phyloP scores from a whole-genome alignment of 2,888 invertebrate species.

The Celastrina argiolus region DNA sequence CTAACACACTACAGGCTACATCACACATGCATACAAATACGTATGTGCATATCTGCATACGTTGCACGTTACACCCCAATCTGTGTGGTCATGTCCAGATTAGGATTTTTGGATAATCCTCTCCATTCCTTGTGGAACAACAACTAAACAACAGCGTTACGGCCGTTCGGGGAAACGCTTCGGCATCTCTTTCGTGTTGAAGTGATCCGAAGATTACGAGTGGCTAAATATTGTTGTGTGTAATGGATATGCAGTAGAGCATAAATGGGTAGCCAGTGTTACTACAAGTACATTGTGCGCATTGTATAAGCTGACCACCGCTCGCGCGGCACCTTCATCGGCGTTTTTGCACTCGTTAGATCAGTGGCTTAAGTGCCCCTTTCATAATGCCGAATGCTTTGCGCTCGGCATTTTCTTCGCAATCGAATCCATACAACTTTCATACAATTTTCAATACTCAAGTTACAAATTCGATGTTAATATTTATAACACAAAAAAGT shows the following conservation, averaged over 20 bases:
- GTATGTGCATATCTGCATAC: no score
- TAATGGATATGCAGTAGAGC: constrained; percentile 75
- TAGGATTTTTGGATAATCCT: background rate
- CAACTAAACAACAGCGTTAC: constrained; percentile 4
- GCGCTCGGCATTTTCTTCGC: no score
- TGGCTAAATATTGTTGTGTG: constrained; percentile 51
- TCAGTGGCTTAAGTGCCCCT: background rate
- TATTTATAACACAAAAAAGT: no score
- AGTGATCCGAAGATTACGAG: constrained; percentile 44
- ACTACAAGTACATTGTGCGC: background rate
- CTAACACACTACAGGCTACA: no score
- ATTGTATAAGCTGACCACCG: background rate
- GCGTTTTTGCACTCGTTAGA: constrained; percentile 2
- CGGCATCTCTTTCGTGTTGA: constrained; percentile 31
- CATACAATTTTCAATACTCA: no score
- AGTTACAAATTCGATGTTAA: no score
- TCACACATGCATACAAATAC: no score
- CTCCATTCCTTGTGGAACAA: background rate
- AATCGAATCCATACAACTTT: no score
- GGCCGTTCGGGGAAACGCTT: constrained; percentile 20
- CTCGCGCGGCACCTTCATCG: constrained; percentile 10
- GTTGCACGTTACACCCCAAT: no score
- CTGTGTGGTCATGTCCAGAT: constrained; percentile 16
- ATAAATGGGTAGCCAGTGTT: constrained; percentile 45
- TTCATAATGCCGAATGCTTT: constrained; percentile 7